Evolutionary conservation across 2,113 vertebrate genomes (phyloP), one percentile per base, ranked within the genome.

Genomic region (Grammomys dolichurus): DNA sequence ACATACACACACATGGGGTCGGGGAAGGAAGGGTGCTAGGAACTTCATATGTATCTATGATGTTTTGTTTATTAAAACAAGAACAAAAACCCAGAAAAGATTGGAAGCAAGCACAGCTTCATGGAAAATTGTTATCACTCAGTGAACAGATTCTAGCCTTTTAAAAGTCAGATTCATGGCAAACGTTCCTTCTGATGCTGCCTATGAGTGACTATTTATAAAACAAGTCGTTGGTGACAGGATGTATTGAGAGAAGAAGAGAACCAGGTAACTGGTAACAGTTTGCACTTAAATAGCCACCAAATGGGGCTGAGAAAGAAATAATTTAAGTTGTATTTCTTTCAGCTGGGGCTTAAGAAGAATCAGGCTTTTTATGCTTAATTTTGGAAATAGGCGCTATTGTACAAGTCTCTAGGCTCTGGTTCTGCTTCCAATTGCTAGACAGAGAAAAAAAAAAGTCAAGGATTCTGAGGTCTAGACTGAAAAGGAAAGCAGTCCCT

Each of bases 21-120:
- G 11, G 16, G 17, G 40, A 24, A 31, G 76, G 65, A 88, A 31
- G 13, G 58, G 75, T 75, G 4, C 48, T 33, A 54, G 69, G 36
- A 80, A 24, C 69, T 92, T 93, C 20, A 40, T 84, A 95, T 77
- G 56, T 19, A 60, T 63, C 48, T 48, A 4, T 69, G 81, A 76
- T 82, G n/a, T 63, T 97, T 93, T 87, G 56, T 91, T 94, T 95
- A 31, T 63, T 91, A 82, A 91, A 88, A 82, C 46, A 63, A 14
- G 7, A 69, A 56, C 43, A 33, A 36, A 56, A 87, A 76, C 26
- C 17, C 58, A 40, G 31, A 87, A 85, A 75, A 77, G 58, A 65
- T 65, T 19, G 51, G 54, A 90, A 54, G 75, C 48, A 81, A 60
- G 33, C 19, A n/a, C 28, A 17, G 43, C n/a, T 17, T 4, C 28